phyloP scores from a whole-genome alignment of 64 coral and sea anemone species.

The Trachythela sp. region DNA sequence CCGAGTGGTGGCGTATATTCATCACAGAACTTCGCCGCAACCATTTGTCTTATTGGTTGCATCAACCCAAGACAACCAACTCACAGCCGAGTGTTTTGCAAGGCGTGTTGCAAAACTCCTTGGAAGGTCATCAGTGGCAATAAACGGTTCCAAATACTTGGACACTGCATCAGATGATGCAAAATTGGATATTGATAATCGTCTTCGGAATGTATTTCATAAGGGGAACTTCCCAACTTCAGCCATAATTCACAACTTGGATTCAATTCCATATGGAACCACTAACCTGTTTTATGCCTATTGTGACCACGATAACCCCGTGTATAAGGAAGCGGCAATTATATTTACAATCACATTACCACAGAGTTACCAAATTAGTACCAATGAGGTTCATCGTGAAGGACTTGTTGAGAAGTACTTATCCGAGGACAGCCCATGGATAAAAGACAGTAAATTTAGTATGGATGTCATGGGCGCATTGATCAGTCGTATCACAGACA shows the following conservation, averaged over 20 bases:
- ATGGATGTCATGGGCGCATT: neutral
- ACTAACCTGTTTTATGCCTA: neutral
- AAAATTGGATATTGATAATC: neutral
- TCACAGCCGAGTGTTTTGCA: conserved; percentile 60
- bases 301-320: conserved; percentile 6
- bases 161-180: neutral
- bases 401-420: neutral
- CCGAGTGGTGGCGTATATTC: conserved; percentile 51
- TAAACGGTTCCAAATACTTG: neutral
- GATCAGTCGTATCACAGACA: neutral
- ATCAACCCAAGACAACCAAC: conserved; percentile 42
- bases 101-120: conserved; percentile 45
- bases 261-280: neutral
- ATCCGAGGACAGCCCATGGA: neutral
- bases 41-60: conserved; percentile 69
- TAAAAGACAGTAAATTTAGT: neutral
- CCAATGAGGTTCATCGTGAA: neutral
- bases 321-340: conserved; percentile 5
- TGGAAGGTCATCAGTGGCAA: neutral
- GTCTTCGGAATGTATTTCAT: neutral
- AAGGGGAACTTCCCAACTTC: neutral
- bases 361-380: neutral
- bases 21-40: conserved; percentile 11
- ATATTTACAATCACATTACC: neutral
- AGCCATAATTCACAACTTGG: neutral